Evolutionary conservation across 1,140 invertebrate genomes (phyloP).

Genomic region (Platyscapa corneri): DNA sequence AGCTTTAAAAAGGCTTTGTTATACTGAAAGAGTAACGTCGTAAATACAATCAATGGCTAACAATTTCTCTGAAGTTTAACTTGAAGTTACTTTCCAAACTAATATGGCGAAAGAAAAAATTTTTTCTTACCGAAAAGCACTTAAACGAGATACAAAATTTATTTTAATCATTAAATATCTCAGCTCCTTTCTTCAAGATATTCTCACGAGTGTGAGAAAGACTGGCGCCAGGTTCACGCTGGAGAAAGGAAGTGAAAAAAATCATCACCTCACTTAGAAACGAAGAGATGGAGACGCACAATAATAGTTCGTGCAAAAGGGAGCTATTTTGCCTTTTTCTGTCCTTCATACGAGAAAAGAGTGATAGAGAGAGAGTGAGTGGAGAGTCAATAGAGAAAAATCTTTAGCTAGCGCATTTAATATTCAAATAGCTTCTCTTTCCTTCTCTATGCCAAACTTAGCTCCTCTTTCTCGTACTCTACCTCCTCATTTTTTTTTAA

Average conservation of each 20-base stretch:
- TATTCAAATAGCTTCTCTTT: slow-evolving; percentile 38
- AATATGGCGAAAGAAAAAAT: background rate
- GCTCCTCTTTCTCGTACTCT: slow-evolving; percentile 29
- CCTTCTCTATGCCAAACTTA: background rate
- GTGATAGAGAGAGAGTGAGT: no score
- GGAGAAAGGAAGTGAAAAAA: slow-evolving; percentile 17
- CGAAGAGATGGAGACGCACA: slow-evolving; percentile 8
- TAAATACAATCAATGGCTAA: background rate
- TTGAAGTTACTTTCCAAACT: background rate
- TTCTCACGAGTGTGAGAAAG: slow-evolving; percentile 14
- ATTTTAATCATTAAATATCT: background rate
- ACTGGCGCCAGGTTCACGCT: background rate
- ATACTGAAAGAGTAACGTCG: background rate
- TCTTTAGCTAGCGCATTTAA: slow-evolving; percentile 30
- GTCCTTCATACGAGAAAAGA: slow-evolving; percentile 36
- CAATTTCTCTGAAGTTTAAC: background rate
- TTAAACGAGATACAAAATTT: slow-evolving; percentile 5
- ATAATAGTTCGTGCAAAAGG: slow-evolving; percentile 3
- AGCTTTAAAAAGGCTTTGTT: background rate
- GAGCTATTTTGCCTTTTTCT: slow-evolving; percentile 41
- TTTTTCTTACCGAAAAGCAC: background rate
- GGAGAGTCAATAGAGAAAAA: slow-evolving; percentile 1
- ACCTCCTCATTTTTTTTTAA: background rate
- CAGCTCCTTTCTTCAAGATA: background rate
- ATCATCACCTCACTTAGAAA: slow-evolving; percentile 8